These are phyloP conservation scores for Phoeniculus purpureus DNA, from an alignment of 2,797 vertebrate genomes.

Conservation along the genomic window DNA sequence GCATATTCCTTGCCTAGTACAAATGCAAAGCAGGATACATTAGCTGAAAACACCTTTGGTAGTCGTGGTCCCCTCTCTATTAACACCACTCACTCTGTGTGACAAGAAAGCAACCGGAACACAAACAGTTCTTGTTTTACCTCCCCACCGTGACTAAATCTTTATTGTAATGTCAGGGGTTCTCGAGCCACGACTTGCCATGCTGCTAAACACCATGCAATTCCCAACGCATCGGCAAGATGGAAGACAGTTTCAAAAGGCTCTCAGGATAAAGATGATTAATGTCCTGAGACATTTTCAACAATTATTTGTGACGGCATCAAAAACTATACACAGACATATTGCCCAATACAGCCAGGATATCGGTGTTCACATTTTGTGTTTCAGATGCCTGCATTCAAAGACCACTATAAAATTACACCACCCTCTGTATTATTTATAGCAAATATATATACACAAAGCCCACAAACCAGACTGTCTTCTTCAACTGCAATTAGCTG, in stretches of 20 bases:
- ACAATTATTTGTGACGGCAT: fast-evolving
- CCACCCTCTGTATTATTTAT: not conserved
- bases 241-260: not conserved
- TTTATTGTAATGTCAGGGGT: not conserved
- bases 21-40: not conserved
- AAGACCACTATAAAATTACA: not conserved
- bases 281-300: not conserved
- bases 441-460: not conserved
- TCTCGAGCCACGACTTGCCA: not conserved
- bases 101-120: slow-evolving; percentile 26
- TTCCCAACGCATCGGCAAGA: not conserved
- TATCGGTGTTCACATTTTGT: not conserved
- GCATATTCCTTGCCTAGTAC: not conserved
- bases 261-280: not conserved
- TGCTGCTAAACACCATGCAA: not conserved
- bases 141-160: not conserved
- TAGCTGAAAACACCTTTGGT: not conserved
- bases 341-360: not conserved
- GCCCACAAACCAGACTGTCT: not conserved
- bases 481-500: not conserved
- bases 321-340: not conserved
- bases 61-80: slow-evolving; percentile 7
- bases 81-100: not conserved
- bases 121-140: slow-evolving; percentile 4
- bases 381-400: not conserved